Evolutionary conservation across 2,113 vertebrate species (phyloP).

Genomic region (Hippocampus guttulatus): DNA sequence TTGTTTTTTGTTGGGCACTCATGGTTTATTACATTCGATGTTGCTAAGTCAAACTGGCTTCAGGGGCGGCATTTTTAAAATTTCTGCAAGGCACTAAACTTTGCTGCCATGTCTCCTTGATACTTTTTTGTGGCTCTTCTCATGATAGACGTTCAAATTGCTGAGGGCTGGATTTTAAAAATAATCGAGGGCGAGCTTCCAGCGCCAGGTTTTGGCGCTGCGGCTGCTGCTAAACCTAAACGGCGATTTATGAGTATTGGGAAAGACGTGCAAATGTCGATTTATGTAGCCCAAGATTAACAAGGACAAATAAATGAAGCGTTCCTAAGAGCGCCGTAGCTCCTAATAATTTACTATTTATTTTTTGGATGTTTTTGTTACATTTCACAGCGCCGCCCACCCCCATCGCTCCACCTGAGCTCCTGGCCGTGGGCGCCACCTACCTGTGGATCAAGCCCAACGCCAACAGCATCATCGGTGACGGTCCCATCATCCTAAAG

Average conservation of each 20-base stretch:
- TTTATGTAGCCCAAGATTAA: neutral
- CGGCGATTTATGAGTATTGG: neutral
- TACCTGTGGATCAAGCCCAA: constrained; percentile 99
- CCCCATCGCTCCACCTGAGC: constrained; percentile 90
- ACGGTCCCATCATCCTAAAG: constrained; percentile 93
- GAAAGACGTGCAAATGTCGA: neutral
- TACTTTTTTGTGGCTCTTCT: neutral
- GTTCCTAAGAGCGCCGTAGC: neutral
- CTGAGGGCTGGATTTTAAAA: neutral
- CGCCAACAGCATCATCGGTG: constrained; percentile 96
- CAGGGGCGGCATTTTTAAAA: too few relatives aligned
- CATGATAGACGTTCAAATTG: neutral
- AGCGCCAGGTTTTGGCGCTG: neutral
- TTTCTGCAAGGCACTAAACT: too few relatives aligned
- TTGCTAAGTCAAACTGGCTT: too few relatives aligned
- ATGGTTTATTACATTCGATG: too few relatives aligned
- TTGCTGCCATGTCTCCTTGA: neutral
- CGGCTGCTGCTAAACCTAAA: neutral
- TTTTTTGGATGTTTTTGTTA: neutral
- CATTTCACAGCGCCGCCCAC: constrained; percentile 84
- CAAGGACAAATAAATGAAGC: neutral
- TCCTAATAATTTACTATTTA: neutral
- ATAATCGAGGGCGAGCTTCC: neutral
- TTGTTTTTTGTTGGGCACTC: too few relatives aligned
- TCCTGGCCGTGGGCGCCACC: constrained; percentile 90